Percentiles rank a stretch among this genome's conserved stretches.
phyloP scores from a whole-genome alignment of 2,797 vertebrate genomes.

The Esox lucius region DNA sequence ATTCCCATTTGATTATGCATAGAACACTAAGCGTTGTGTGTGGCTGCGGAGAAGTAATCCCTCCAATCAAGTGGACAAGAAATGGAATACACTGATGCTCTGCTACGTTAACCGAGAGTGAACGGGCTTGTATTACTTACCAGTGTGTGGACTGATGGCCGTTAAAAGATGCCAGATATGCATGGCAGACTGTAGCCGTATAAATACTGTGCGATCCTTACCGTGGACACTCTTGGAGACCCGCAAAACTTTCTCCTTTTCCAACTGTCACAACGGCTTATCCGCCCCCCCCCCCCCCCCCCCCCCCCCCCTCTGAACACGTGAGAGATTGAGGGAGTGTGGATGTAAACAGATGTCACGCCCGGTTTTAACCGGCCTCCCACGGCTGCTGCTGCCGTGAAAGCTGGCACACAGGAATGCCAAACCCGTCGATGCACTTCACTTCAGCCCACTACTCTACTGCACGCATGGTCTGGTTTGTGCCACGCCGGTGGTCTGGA shows the following conservation, averaged over 20 bases:
- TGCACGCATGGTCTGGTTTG: neutral
- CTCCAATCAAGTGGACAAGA: slow-evolving; percentile 62
- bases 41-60: slow-evolving; percentile 50
- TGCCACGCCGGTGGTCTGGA: slow-evolving; percentile 24
- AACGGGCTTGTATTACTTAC: slow-evolving; percentile 36
- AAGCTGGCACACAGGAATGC: slow-evolving; percentile 9
- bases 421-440: slow-evolving; percentile 22
- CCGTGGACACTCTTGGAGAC: neutral
- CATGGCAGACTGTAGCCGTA: neutral
- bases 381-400: slow-evolving; percentile 22
- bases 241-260: neutral
- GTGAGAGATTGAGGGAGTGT: slow-evolving; percentile 21
- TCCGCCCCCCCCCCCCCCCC: slow-evolving; percentile 24
- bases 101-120: slow-evolving; percentile 57
- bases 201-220: neutral
- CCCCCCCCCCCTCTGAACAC: slow-evolving; percentile 32
- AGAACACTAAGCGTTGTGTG: slow-evolving; percentile 52
- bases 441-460: slow-evolving; percentile 8
- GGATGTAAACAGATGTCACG: slow-evolving; percentile 53
- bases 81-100: slow-evolving; percentile 13
- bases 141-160: neutral
- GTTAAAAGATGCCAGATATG: neutral
- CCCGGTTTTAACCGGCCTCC: slow-evolving; percentile 28
- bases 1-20: slow-evolving; percentile 70
- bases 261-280: slow-evolving; percentile 42